A percentile compares a stretch with the other conserved stretches of the same genome.
Conservation (phyloP, 2,888 invertebrate genomes). For the Luperina nickerlii region DNA sequence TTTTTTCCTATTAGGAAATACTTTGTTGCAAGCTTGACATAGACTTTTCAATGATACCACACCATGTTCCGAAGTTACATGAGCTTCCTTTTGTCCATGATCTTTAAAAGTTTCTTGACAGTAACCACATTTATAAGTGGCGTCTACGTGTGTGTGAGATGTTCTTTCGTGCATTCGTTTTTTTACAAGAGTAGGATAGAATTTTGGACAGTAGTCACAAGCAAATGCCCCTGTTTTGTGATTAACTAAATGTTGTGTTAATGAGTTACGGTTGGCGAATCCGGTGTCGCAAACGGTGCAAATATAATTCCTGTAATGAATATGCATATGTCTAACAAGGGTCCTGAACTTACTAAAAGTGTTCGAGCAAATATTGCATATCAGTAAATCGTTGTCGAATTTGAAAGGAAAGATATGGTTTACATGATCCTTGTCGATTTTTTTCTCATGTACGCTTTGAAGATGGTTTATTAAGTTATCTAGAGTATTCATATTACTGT, state of each 20-base stretch:
- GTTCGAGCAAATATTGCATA: slow-evolving; percentile 54
- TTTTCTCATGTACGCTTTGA: slow-evolving; percentile 60
- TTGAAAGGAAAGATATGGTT: slow-evolving; percentile 76
- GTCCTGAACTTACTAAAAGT: slow-evolving; percentile 54
- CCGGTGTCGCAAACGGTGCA: slow-evolving; percentile 70
- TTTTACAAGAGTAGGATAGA: slow-evolving; percentile 79
- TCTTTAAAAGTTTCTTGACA: slow-evolving; percentile 74
- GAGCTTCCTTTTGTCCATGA: slow-evolving; percentile 67
- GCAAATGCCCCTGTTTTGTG: slow-evolving; percentile 70
- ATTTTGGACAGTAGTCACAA: slow-evolving; percentile 81
- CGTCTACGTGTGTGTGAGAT: slow-evolving; percentile 58
- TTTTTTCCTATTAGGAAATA: slow-evolving; percentile 64
- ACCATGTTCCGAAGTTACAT: slow-evolving; percentile 68
- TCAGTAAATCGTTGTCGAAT: slow-evolving; percentile 66
- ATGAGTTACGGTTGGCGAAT: slow-evolving; percentile 70
- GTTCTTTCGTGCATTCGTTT: slow-evolving; percentile 79
- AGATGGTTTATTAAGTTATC: slow-evolving; percentile 65
- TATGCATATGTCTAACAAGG: slow-evolving; percentile 74
- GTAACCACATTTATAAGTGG: slow-evolving; percentile 69
- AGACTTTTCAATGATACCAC: slow-evolving; percentile 54
- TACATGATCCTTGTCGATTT: slow-evolving; percentile 65
- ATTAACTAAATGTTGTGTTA: slow-evolving; percentile 58
- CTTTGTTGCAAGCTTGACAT: slow-evolving; percentile 73
- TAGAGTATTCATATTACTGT: slow-evolving; percentile 53
- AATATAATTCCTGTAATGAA: slow-evolving; percentile 73